These are phyloP conservation scores for Hephaestus fuliginosus DNA, from an alignment of 2,797 vertebrate species.

Conservation along the genomic window DNA sequence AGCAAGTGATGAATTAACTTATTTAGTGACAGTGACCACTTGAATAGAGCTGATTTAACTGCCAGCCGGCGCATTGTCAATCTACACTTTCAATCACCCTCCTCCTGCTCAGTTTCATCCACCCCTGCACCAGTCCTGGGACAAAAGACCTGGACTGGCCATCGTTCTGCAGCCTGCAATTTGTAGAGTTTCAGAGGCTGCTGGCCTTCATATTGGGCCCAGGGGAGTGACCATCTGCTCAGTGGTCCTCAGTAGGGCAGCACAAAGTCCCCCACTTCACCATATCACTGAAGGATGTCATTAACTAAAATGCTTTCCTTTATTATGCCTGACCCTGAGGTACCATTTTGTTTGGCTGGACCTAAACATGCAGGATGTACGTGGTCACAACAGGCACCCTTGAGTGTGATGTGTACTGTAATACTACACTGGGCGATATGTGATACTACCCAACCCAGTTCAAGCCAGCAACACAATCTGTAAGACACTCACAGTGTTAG, in stretches of 20 bases:
- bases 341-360: conserved; percentile 10
- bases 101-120: conserved; percentile 21
- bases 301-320: conserved; percentile 55
- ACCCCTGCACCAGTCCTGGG: neutral
- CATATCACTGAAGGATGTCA: conserved; percentile 36
- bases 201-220: conserved; percentile 39
- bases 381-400: neutral
- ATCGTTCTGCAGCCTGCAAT: conserved; percentile 28
- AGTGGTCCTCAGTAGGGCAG: conserved; percentile 19
- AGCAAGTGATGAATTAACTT: conserved; percentile 26
- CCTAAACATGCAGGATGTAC: neutral
- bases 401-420: conserved; percentile 21
- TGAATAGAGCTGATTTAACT: conserved; percentile 15
- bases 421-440: conserved; percentile 23
- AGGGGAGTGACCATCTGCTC: conserved; percentile 62
- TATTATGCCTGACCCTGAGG: conserved; percentile 20
- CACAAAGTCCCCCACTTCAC: conserved; percentile 37
- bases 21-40: conserved; percentile 25
- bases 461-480: neutral
- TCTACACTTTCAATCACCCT: conserved; percentile 6
- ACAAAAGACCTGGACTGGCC: conserved; percentile 26
- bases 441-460: conserved; percentile 7
- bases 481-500: conserved; percentile 1
- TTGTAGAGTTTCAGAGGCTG: conserved; percentile 25
- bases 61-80: conserved; percentile 8